These are phyloP conservation scores for Osmerus mordax DNA, from an alignment of 2,113 vertebrate species.

Conservation along the genomic window DNA sequence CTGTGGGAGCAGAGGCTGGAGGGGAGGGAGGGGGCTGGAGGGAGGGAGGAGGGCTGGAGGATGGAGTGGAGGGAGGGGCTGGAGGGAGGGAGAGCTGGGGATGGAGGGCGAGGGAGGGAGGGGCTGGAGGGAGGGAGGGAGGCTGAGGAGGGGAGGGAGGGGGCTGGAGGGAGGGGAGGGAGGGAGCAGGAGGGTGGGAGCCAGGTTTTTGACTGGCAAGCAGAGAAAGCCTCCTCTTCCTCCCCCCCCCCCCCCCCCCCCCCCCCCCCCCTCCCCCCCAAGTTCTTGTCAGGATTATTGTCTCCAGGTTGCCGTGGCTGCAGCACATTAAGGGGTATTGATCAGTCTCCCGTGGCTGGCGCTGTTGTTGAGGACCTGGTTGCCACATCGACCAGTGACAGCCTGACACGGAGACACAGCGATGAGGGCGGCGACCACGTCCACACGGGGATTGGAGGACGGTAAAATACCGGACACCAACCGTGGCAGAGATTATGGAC, in stretches of 20 bases:
- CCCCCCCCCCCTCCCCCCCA: not conserved
- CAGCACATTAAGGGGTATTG: conserved; percentile 71
- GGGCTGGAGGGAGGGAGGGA: too few species aligned
- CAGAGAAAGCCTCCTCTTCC: not conserved
- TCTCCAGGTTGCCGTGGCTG: conserved; percentile 65
- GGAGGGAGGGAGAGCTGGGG: too few species aligned
- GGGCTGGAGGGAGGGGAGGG: not conserved
- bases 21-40: not conserved
- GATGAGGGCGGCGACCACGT: not conserved
- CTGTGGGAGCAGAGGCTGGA: not conserved
- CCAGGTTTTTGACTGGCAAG: conserved; percentile 29
- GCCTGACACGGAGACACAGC: conserved; percentile 46
- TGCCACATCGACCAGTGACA: conserved; percentile 66
- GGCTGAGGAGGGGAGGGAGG: not conserved
- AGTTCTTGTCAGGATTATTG: conserved; percentile 63
- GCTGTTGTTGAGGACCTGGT: conserved; percentile 66
- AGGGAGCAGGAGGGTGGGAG: not conserved
- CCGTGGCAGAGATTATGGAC: too few species aligned
- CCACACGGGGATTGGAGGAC: not conserved
- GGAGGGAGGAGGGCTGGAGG: not conserved
- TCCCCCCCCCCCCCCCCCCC: not conserved
- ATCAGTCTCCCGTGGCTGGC: conserved; percentile 62
- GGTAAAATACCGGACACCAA: not conserved
- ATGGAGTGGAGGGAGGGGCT: not conserved
- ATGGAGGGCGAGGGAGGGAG: too few species aligned